Base-by-base conservation (phyloP, 1,140 invertebrate species). In the Anthonomus grandis region DNA sequence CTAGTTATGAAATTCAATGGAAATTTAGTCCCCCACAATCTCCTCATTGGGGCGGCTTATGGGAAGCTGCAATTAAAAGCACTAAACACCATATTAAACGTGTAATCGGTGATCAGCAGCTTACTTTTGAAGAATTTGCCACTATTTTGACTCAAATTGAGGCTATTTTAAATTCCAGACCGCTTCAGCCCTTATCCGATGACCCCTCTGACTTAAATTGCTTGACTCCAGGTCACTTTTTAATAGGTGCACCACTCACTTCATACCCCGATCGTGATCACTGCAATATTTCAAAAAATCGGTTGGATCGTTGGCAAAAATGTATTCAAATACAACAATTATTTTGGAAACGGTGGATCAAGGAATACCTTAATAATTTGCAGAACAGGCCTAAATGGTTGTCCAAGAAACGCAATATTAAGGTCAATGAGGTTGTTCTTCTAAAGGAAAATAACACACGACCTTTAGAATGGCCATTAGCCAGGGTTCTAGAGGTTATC, bases 1-100 rank as follows among this genome's bases (percentile, higher is more conserved):
- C 22, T 24, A 27, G 17, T 51, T 9, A 9, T 25, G 19, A 38
- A 12, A 58, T 58, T 17, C 19, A 51, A 19, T 76, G 70, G 71
- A 57, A 71, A 46, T 76, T 76, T 54, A 73, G 64, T 23, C 45
- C 53, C 17, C 6, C 53, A 24, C 17, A 27, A 13, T 27, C 65
- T 38, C 68, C 72, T 0, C 69, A 74, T 49, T 67, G 69, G 31
- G 74, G 75, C 24, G 75, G 76, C 15, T 22, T 71, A 37, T 72
- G 68, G 76, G 64, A 77, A 59, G 60, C 51, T 2, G 60, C 24
- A 3, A 44, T 59, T 24, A 59, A 59, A 25, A 34, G 46, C 23
- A 45, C 38, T 15, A 62, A 62, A 49, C 37, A 49, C 25, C 50
- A 59, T 54, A 15, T 62, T 13, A 41, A 50, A 38, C 25, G 66